Conservation (phyloP, 1,140 invertebrate genomes). For the Prorops nasuta region DNA sequence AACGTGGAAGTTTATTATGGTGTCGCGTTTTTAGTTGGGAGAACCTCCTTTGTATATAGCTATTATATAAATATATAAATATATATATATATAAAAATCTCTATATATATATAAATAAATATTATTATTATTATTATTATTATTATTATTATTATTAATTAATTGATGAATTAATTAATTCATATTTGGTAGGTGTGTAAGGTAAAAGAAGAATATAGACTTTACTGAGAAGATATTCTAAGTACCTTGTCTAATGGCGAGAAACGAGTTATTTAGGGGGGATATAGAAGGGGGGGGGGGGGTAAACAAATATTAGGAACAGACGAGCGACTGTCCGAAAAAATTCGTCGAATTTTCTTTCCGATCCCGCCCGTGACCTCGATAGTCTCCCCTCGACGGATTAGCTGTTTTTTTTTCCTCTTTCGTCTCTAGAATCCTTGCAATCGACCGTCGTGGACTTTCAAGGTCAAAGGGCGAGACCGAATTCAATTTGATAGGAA, state of each 20-base stretch:
- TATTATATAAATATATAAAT: conserved; percentile 43
- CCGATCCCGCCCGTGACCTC: no score
- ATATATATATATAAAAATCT: conserved; percentile 24
- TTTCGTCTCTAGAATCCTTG: no score
- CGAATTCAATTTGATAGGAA: no score
- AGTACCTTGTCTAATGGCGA: conserved; percentile 41
- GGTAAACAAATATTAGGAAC: no score
- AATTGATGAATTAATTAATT: conserved; percentile 35
- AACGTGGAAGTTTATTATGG: neutral
- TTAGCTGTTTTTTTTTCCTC: no score
- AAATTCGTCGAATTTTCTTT: no score
- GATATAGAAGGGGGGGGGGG: conserved; percentile 18
- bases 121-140: conserved; percentile 20
- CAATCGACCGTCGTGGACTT: no score
- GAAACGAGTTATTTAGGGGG: conserved; percentile 8
- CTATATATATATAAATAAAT: conserved; percentile 32
- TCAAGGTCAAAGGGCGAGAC: no score
- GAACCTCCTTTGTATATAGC: conserved; percentile 45
- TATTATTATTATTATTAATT: conserved; percentile 35
- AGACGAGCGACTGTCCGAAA: no score
- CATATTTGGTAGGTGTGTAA: conserved; percentile 48
- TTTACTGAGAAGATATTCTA: conserved; percentile 45
- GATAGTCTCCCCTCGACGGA: no score
- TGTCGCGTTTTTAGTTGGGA: conserved; percentile 20
- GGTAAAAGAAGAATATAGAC: conserved; percentile 39